Evolutionary conservation across 1,140 invertebrate species (phyloP).

Genomic region (Anastrepha obliqua): DNA sequence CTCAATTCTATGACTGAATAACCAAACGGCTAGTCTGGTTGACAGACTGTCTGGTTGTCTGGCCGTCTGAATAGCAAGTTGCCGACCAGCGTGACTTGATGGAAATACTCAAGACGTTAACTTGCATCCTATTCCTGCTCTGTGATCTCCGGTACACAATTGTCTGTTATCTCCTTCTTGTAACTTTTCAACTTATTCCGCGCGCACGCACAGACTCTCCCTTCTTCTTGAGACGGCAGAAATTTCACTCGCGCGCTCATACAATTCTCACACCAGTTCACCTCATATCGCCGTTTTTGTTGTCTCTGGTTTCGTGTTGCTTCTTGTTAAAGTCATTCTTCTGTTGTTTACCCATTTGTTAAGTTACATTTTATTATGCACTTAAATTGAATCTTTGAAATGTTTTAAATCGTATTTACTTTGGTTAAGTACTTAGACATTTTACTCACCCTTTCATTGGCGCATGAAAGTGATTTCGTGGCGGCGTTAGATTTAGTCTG

Average conservation of each 20-base stretch:
- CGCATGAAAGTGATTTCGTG: neutral
- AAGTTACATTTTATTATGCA: constrained; percentile 33
- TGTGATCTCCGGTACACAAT: neutral
- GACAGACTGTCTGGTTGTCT: neutral
- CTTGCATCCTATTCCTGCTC: no score
- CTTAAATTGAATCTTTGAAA: constrained; percentile 37
- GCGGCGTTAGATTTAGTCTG: neutral
- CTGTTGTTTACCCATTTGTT: constrained; percentile 6
- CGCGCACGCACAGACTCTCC: neutral
- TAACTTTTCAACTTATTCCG: constrained; percentile 14
- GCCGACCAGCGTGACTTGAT: neutral
- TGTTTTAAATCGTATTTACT: constrained; percentile 30
- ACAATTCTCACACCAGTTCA: neutral
- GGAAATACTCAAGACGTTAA: no score
- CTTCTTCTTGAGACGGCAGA: neutral
- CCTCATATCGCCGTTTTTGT: neutral
- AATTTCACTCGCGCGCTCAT: neutral
- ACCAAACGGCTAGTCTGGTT: neutral
- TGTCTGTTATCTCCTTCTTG: neutral
- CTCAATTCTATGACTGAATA: neutral
- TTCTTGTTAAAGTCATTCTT: constrained; percentile 8
- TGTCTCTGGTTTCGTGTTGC: neutral
- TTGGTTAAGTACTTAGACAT: constrained; percentile 5
- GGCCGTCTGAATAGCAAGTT: neutral
- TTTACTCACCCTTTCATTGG: neutral